Evolutionary conservation across 2,888 invertebrate species (phyloP).

Genomic region (Autographa gamma): DNA sequence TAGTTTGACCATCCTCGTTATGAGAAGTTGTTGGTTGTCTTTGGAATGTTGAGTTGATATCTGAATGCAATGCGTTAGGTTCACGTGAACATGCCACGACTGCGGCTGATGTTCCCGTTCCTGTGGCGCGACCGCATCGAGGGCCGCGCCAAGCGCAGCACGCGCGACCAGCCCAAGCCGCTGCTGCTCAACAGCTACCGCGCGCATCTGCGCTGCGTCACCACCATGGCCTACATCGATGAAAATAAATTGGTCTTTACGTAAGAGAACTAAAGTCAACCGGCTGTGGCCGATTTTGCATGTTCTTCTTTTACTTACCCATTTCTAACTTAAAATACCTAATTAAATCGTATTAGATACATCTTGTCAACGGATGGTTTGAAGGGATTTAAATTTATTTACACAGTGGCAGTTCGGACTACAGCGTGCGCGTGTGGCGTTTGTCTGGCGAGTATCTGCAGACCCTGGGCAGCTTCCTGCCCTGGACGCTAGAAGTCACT

Average conservation of each 20-base stretch:
- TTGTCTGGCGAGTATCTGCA: constrained; percentile 92
- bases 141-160: constrained; percentile 91
- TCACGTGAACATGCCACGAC: constrained; percentile 89
- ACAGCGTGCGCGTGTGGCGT: constrained; percentile 93
- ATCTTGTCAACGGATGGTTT: no score
- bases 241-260: constrained; percentile 91
- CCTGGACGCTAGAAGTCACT: constrained; percentile 89
- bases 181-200: constrained; percentile 91
- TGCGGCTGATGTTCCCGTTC: constrained; percentile 92
- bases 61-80: constrained; percentile 65
- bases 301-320: no score
- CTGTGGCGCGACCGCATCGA: constrained; percentile 91
- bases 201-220: constrained; percentile 92
- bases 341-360: no score
- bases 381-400: neutral
- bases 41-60: no score
- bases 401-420: constrained; percentile 91
- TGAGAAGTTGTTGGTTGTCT: neutral
- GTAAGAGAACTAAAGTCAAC: constrained; percentile 72
- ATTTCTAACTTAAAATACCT: no score
- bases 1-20: constrained; percentile 18
- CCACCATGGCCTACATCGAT: constrained; percentile 91
- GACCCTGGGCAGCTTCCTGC: constrained; percentile 92
- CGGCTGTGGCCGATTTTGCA: no score
- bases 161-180: constrained; percentile 90